Percentiles rank a stretch among this genome's conserved stretches.
Conservation (phyloP, 2,113 vertebrate genomes). For the Globicephala melas region DNA sequence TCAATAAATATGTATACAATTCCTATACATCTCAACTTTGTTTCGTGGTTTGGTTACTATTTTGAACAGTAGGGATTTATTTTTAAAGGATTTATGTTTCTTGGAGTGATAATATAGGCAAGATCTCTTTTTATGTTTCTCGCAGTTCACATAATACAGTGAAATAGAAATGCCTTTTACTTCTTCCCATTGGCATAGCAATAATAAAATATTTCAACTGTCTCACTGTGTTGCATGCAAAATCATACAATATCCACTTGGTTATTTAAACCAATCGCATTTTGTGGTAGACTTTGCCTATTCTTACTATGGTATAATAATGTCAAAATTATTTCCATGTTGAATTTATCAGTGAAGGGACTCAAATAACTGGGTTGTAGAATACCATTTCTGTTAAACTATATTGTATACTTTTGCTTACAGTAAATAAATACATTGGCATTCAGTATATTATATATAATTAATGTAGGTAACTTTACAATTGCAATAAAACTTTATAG, state of each 20-base stretch:
- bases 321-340: conserved; percentile 26
- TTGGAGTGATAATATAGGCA: not conserved
- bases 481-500: not conserved
- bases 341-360: not conserved
- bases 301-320: not conserved
- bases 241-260: not conserved
- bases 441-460: not conserved
- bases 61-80: not conserved
- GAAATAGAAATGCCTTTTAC: not conserved
- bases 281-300: not conserved
- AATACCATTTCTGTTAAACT: not conserved
- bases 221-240: not conserved
- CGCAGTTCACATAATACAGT: not conserved
- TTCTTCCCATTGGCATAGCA: not conserved
- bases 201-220: conserved; percentile 22
- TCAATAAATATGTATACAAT: not conserved
- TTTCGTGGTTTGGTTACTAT: not conserved
- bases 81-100: conserved; percentile 38
- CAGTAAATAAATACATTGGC: not conserved
- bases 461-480: not conserved
- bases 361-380: conserved; percentile 20
- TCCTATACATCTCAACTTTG: not conserved
- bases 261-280: not conserved
- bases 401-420: not conserved
- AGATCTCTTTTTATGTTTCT: not conserved